phyloP scores from a whole-genome alignment of 2,113 vertebrate species.

The Oreocharis arfaki region DNA sequence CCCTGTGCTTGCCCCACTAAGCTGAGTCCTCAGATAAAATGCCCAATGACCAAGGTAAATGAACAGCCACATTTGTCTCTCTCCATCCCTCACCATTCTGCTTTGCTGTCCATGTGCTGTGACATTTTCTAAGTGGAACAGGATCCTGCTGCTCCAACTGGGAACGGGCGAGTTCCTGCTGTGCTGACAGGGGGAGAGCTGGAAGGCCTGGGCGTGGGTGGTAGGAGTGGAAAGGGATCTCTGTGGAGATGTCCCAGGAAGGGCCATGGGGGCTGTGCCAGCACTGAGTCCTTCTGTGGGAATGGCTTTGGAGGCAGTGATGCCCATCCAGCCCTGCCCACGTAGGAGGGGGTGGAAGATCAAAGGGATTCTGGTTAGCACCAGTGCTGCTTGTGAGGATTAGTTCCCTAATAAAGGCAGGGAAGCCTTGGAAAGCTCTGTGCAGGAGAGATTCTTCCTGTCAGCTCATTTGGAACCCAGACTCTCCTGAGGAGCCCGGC shows the following conservation, averaged over 20 bases:
- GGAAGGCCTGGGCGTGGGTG: neutral
- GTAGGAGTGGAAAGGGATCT: neutral
- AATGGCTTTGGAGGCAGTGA: neutral
- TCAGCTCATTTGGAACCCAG: neutral
- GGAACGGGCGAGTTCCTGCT: neutral
- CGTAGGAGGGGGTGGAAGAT: neutral
- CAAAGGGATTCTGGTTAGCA: neutral
- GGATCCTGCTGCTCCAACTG: neutral
- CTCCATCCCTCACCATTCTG: slow-evolving; percentile 26
- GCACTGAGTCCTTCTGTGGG: neutral
- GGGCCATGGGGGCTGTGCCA: neutral
- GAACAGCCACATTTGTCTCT: slow-evolving; percentile 66
- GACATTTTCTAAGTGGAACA: neutral
- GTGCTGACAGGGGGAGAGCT: slow-evolving; percentile 20
- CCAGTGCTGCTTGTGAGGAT: neutral
- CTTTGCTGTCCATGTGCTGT: neutral
- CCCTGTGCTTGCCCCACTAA: slow-evolving; percentile 84
- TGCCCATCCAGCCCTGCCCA: neutral
- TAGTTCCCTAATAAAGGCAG: neutral
- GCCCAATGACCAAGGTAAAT: slow-evolving; percentile 99
- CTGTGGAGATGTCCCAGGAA: neutral
- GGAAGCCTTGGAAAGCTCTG: neutral
- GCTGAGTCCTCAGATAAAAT: slow-evolving; percentile 99
- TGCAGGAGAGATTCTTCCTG: neutral
- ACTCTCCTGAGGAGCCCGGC: neutral